Percentiles rank a stretch among this genome's conserved stretches.
These are phyloP conservation scores for Pollenia labialis DNA, from an alignment of 2,888 invertebrate genomes.

Conservation along the genomic window DNA sequence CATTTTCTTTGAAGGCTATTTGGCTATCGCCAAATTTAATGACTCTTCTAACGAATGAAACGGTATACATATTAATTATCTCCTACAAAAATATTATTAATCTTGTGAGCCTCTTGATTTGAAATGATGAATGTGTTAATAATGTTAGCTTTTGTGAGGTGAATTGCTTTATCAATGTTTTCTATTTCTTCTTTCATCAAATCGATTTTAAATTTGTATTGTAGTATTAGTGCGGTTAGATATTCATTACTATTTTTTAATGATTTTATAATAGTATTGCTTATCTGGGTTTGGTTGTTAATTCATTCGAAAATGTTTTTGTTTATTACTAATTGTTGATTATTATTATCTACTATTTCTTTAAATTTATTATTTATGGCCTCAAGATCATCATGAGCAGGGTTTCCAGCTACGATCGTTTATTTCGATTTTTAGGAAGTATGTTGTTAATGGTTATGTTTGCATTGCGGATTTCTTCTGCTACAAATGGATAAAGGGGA, in stretches of 20 bases:
- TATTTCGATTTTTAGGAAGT: too few relatives aligned
- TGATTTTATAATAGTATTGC: background rate
- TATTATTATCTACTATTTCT: background rate
- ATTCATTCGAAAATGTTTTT: background rate
- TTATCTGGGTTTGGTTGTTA: background rate
- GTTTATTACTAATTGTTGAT: background rate
- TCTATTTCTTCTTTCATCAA: too few relatives aligned
- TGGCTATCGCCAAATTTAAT: too few relatives aligned
- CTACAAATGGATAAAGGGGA: constrained; percentile 21
- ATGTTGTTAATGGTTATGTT: too few relatives aligned
- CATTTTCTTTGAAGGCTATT: too few relatives aligned
- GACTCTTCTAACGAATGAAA: too few relatives aligned
- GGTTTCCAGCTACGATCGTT: background rate
- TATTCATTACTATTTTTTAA: constrained; percentile 2
- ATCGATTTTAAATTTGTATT: too few relatives aligned
- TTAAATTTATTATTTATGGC: background rate
- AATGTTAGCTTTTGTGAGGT: constrained; percentile 12
- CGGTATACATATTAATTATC: too few relatives aligned
- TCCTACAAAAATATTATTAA: constrained; percentile 15
- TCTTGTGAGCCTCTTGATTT: constrained; percentile 2
- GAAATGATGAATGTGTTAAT: constrained; percentile 27
- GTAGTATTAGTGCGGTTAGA: background rate
- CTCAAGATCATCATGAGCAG: background rate
- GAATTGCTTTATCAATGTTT: too few relatives aligned
- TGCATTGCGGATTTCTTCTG: constrained; percentile 13